phyloP scores from a whole-genome alignment of 2,113 vertebrate species.

The Neotragus pygmaeus region DNA sequence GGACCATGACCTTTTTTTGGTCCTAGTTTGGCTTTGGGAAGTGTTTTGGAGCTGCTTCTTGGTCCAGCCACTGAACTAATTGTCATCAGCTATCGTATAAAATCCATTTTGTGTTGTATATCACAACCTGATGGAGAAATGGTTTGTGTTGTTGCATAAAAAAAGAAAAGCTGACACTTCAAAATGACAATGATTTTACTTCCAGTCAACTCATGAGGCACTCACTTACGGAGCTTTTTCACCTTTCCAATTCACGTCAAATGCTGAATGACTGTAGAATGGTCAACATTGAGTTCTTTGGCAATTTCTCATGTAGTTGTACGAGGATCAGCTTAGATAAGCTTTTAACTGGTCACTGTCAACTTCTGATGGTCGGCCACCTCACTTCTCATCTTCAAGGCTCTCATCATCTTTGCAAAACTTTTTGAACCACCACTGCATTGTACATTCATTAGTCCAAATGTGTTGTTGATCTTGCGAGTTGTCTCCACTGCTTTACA shows the following conservation, averaged over 20 bases:
- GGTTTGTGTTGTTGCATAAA: neutral
- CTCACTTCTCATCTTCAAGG: neutral
- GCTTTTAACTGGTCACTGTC: neutral
- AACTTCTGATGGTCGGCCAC: neutral
- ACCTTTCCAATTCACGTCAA: neutral
- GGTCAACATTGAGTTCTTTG: rapidly evolving
- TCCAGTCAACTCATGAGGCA: neutral
- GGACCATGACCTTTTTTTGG: neutral
- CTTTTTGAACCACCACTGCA: neutral
- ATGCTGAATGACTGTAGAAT: neutral
- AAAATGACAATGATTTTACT: neutral
- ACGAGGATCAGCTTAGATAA: neutral
- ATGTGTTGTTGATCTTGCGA: neutral
- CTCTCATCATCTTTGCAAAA: neutral
- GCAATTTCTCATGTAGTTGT: neutral
- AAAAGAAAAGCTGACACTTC: neutral
- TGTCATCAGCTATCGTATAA: neutral
- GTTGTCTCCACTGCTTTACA: neutral
- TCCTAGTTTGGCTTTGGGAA: neutral
- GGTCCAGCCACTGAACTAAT: neutral
- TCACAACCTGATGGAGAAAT: neutral
- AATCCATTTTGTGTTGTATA: neutral
- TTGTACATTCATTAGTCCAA: neutral
- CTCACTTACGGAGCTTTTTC: neutral
- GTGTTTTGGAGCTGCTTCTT: neutral